Percentiles rank a stretch among this genome's conserved stretches.
Conservation (phyloP, 2,113 vertebrate genomes). For the Muntiacus muntjak region DNA sequence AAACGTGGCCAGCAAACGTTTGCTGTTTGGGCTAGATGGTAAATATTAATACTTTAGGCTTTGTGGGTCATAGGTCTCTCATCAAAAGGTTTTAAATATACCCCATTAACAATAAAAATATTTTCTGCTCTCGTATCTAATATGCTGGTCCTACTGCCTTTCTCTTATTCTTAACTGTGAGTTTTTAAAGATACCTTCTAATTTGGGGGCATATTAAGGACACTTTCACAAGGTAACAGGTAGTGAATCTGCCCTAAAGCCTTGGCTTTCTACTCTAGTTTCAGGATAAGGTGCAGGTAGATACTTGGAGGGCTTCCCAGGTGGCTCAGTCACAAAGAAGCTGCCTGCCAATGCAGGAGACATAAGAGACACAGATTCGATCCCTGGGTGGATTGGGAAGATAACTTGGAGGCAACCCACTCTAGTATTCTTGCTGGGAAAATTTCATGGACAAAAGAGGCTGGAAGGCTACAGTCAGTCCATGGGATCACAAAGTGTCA, state of each 20-base stretch:
- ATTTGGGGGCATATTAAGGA: not conserved
- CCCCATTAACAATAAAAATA: not conserved
- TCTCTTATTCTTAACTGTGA: not conserved
- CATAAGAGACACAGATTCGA: not conserved
- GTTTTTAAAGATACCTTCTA: not conserved
- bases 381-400: not conserved
- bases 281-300: not conserved
- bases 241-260: not conserved
- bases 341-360: not conserved
- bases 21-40: not conserved
- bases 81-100: not conserved
- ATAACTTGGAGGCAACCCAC: not conserved
- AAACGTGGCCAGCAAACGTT: not conserved
- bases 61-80: not conserved
- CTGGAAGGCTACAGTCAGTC: not conserved
- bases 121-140: constrained; percentile 1
- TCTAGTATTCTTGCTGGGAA: not conserved
- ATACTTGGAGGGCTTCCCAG: not conserved
- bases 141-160: not conserved
- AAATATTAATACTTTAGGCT: not conserved
- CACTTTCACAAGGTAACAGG: not conserved
- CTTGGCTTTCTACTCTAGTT: not conserved
- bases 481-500: not conserved
- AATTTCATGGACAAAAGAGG: not conserved
- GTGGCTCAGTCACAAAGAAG: not conserved